A percentile compares a stretch with the other conserved stretches of the same genome.
These are phyloP conservation scores for Perca schrenkii DNA, from an alignment of 2,113 vertebrate species.

Conservation along the genomic window DNA sequence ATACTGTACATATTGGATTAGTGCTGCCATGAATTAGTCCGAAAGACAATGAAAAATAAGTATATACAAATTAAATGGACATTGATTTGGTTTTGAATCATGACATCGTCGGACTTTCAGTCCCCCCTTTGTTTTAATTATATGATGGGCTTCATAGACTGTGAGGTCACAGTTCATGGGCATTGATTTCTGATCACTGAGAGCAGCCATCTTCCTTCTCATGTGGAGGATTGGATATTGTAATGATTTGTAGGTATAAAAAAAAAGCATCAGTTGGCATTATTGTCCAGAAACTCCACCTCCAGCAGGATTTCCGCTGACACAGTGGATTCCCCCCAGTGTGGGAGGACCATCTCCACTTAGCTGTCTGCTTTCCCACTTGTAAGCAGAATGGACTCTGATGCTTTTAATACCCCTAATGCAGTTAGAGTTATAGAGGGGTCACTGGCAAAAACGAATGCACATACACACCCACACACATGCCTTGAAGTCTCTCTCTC, in stretches of 20 bases:
- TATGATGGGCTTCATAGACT: slow-evolving; percentile 17
- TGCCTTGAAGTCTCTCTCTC: neutral
- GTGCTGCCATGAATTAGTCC: neutral
- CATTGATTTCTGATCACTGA: slow-evolving; percentile 31
- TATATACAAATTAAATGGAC: neutral
- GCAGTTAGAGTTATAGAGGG: slow-evolving; percentile 59
- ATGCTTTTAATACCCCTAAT: slow-evolving; percentile 74
- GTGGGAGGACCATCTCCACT: slow-evolving; percentile 68
- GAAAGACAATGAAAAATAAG: slow-evolving; percentile 14
- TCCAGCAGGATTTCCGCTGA: slow-evolving; percentile 61
- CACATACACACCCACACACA: slow-evolving; percentile 17
- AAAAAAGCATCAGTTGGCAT: slow-evolving; percentile 11
- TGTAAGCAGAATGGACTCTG: slow-evolving; percentile 61
- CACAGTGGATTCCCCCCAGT: slow-evolving; percentile 24
- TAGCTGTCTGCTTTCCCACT: slow-evolving; percentile 52
- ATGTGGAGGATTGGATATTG: slow-evolving; percentile 7
- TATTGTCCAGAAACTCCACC: slow-evolving; percentile 40
- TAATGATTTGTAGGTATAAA: slow-evolving; percentile 6
- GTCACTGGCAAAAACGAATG: slow-evolving; percentile 40
- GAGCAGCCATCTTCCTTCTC: neutral
- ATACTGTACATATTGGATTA: neutral
- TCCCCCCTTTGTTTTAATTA: slow-evolving; percentile 19
- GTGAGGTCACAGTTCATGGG: slow-evolving; percentile 11
- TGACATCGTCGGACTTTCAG: slow-evolving; percentile 18
- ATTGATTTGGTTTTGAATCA: slow-evolving; percentile 27